Conservation (phyloP, 2,113 vertebrate genomes). For the Nibea coibor region DNA sequence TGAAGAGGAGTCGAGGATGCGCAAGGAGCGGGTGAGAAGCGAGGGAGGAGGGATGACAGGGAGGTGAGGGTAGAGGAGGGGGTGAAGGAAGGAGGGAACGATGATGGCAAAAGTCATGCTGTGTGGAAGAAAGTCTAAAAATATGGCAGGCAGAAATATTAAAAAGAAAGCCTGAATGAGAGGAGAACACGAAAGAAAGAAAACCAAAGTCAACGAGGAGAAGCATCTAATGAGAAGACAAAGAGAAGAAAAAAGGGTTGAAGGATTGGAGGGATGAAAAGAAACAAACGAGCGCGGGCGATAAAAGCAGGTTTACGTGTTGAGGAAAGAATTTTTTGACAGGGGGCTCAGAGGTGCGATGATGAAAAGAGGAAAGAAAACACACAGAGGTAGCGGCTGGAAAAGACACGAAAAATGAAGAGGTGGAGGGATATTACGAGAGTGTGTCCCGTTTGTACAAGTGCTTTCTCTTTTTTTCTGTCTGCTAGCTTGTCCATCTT, state of each 20-base stretch:
- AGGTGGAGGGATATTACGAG: neutral
- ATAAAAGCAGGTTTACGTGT: conserved; percentile 35
- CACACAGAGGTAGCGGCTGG: neutral
- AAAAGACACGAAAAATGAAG: conserved; percentile 22
- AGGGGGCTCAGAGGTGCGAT: conserved; percentile 25
- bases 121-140: conserved; percentile 19
- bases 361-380: conserved; percentile 30
- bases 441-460: neutral
- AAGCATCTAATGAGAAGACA: conserved; percentile 12
- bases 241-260: neutral
- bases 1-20: conserved; percentile 11
- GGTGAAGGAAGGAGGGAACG: conserved; percentile 15
- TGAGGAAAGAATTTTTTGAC: conserved; percentile 10
- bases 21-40: neutral
- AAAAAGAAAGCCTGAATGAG: neutral
- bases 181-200: neutral
- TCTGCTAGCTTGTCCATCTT: neutral
- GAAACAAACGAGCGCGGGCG: conserved; percentile 8
- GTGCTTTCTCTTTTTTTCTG: too few relatives aligned
- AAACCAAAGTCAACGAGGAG: neutral
- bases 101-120: conserved; percentile 20
- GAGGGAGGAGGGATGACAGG: conserved; percentile 38
- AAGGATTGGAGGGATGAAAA: neutral
- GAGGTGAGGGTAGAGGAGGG: conserved; percentile 37
- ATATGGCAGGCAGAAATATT: neutral